Evolutionary conservation across 2,113 vertebrate genomes (phyloP).

Genomic region (Cygnus buccinator): DNA sequence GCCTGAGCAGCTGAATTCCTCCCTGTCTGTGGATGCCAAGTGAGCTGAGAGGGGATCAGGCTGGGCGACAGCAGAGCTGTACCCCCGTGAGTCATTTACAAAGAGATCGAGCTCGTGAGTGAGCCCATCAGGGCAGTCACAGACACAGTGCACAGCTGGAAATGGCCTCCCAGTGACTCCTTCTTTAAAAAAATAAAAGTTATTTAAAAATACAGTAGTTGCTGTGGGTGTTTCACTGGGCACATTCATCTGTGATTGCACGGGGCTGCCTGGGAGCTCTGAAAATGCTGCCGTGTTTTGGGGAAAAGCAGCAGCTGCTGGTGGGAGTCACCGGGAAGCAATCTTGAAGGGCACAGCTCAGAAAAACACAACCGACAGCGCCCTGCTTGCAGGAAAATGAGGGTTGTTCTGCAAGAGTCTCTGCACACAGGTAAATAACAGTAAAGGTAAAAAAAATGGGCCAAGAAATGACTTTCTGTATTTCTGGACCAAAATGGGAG

Average conservation of each 20-base stretch:
- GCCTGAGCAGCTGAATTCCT: neutral
- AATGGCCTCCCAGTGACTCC: neutral
- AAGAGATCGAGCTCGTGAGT: neutral
- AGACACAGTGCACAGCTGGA: neutral
- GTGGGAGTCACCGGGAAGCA: neutral
- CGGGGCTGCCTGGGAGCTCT: neutral
- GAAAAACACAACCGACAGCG: neutral
- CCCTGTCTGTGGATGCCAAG: neutral
- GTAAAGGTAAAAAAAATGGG: neutral
- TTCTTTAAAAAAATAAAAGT: neutral
- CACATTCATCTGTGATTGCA: neutral
- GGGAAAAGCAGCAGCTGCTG: neutral
- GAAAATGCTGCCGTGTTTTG: neutral
- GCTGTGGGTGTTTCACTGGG: neutral
- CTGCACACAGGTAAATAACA: neutral
- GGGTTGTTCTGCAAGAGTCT: neutral
- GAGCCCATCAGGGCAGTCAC: neutral
- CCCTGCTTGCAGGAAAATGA: neutral
- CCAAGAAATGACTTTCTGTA: neutral
- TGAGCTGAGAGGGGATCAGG: neutral
- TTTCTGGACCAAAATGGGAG: neutral
- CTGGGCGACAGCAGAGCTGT: neutral
- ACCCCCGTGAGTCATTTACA: neutral
- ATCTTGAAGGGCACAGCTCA: neutral
- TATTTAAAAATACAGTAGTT: neutral